Evolutionary conservation across 2,113 vertebrate species (phyloP).

Genomic region (Hippocampus guttulatus): DNA sequence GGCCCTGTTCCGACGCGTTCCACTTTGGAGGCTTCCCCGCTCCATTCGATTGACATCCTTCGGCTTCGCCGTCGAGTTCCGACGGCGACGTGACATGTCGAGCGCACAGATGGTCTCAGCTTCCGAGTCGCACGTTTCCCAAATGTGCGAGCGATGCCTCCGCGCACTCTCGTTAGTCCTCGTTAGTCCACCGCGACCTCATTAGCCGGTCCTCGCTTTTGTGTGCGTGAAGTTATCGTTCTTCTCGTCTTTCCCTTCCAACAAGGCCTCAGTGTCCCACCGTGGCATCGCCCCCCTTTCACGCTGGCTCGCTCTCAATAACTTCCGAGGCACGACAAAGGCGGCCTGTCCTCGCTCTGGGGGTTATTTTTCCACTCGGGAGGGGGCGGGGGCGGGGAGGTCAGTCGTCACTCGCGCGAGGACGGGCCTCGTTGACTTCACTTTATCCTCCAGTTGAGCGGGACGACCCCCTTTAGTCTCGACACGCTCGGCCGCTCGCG

Average conservation of each 20-base stretch:
- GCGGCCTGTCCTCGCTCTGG: slow-evolving; percentile 45
- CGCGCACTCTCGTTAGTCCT: background rate
- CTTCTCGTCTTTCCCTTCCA: slow-evolving; percentile 43
- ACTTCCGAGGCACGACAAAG: slow-evolving; percentile 61
- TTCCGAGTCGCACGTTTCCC: slow-evolving; percentile 1
- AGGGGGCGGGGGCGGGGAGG: too few species aligned
- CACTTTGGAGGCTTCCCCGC: background rate
- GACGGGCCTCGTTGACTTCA: slow-evolving; percentile 37
- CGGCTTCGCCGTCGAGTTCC: background rate
- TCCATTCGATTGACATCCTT: background rate
- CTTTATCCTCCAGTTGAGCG: slow-evolving; percentile 15
- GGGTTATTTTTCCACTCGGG: slow-evolving; percentile 4
- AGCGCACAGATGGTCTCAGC: slow-evolving; percentile 30
- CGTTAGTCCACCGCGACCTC: slow-evolving; percentile 28
- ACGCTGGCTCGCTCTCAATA: slow-evolving; percentile 65
- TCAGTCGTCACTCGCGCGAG: slow-evolving; percentile 35
- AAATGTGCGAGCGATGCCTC: background rate
- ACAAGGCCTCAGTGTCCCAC: slow-evolving; percentile 61
- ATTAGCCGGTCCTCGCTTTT: slow-evolving; percentile 21
- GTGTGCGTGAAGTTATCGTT: slow-evolving; percentile 37
- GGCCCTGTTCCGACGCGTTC: background rate
- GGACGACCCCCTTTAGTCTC: slow-evolving; percentile 15
- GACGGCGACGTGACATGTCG: background rate
- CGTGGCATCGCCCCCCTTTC: slow-evolving; percentile 65
- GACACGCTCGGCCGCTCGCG: background rate